phyloP scores from a whole-genome alignment of 2,888 invertebrate genomes.

The Leptura quadrifasciata region DNA sequence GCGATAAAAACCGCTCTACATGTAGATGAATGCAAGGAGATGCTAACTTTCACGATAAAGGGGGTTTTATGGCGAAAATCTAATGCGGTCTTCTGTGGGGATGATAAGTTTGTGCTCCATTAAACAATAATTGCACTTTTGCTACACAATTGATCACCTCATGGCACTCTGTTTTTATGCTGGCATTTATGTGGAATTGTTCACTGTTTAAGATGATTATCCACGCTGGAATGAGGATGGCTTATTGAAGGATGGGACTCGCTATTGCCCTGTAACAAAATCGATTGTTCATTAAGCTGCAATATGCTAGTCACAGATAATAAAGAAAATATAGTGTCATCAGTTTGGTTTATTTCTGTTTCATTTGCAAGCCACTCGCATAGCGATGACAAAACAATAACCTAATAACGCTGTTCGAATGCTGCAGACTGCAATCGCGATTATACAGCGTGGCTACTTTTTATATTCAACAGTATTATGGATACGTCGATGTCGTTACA shows the following conservation, averaged over 20 bases:
- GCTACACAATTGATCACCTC: slow-evolving; percentile 33
- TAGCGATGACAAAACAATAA: neutral
- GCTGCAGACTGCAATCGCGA: too few relatives aligned
- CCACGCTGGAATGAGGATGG: neutral
- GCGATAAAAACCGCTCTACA: slow-evolving; percentile 20
- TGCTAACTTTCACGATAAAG: slow-evolving; percentile 16
- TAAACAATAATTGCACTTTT: slow-evolving; percentile 32
- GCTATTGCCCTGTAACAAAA: slow-evolving; percentile 28
- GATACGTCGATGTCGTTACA: too few relatives aligned
- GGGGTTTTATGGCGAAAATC: neutral
- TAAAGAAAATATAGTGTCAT: neutral
- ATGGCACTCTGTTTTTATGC: slow-evolving; percentile 8
- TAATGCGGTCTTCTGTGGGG: slow-evolving; percentile 8
- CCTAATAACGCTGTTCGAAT: too few relatives aligned
- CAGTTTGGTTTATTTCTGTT: neutral
- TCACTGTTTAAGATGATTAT: slow-evolving; percentile 11
- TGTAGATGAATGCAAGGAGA: slow-evolving; percentile 25
- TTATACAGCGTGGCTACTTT: too few relatives aligned
- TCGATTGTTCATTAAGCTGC: neutral
- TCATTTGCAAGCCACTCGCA: neutral
- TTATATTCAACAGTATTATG: too few relatives aligned
- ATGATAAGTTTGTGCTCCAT: slow-evolving; percentile 22
- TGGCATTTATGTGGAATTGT: neutral
- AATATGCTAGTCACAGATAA: neutral
- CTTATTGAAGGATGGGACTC: neutral